Base-by-base conservation (phyloP, 2,797 vertebrate genomes). In the Taenioides sp. region DNA sequence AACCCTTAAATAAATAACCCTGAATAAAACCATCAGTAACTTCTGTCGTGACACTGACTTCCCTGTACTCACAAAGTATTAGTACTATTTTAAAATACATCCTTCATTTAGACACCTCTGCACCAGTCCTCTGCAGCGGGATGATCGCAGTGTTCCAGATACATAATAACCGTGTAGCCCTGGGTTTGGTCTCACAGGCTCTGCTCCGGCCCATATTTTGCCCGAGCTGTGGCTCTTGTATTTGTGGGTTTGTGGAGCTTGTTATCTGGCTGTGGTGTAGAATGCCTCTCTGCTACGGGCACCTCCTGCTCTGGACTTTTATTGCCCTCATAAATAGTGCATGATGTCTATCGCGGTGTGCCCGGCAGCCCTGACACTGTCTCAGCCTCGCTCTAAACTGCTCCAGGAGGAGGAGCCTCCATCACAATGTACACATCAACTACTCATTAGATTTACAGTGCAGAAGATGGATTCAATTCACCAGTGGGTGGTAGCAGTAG, bases 261-360 rank as follows among this genome's bases (percentile, higher is more conserved):
- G 84, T 87, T 84, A 82, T 88, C 78, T 78, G 0, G 66, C 68
- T 77, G 59, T 27, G 2, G 68, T 27, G 9, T 18, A 69, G 70
- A 75, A 74, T 37, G 71, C 77, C 80, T 64, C 67, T 75, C 73
- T 61, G 81, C 80, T 77, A 64, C 18, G 54, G 65, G 76, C 77
- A 23, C 52, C 78, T 72, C 80, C 54, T 55, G 3, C 61, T n/a
- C 5, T 76, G 73, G 64, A 60, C 57, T 82, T 89, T 86, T 87
- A 89, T 85, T 87, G 72, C 85, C 63, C 71, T 83, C 77, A 87
- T 88, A 81, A 87, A 88, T 88, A 84, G 80, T 81, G 74, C 83
- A 86, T 80, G 83, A 87, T 81, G 79, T 82, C 76, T 82, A 84
- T 84, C 74, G 72, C 64, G 40, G 62, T 67, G 71, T 70, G 40